Conservation (phyloP, 2,113 vertebrate species). For the Microcebus griseorufus region DNA sequence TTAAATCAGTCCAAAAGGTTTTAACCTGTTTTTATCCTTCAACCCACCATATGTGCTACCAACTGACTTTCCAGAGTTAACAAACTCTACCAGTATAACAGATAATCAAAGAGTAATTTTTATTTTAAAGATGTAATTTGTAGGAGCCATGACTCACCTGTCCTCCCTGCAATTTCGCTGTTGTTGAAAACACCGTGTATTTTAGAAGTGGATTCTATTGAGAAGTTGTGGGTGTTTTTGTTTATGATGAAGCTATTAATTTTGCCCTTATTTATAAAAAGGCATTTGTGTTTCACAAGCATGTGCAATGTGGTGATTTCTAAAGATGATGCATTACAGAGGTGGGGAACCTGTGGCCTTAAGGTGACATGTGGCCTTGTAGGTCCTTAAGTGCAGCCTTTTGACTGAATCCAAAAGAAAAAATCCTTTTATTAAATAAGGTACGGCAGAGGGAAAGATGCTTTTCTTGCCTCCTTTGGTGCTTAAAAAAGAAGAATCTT, state of each 20-base stretch:
- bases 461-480: too few relatives aligned
- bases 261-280: background rate
- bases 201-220: background rate
- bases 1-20: background rate
- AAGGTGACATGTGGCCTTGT: too few relatives aligned
- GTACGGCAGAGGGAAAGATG: too few relatives aligned
- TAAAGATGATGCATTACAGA: background rate
- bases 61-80: constrained; percentile 10
- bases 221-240: background rate
- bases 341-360: too few relatives aligned
- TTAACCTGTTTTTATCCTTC: background rate
- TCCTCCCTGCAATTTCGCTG: background rate
- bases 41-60: background rate
- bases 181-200: background rate
- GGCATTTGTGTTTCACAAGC: background rate
- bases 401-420: too few relatives aligned
- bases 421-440: too few relatives aligned
- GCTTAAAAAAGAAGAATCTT: too few relatives aligned
- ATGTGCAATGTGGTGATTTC: background rate
- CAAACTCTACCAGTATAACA: background rate
- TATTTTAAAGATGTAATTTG: background rate
- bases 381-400: too few relatives aligned
- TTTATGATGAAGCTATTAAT: background rate
- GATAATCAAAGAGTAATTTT: background rate
- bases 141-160: background rate